phyloP scores from a whole-genome alignment of 2,797 vertebrate genomes.

The Artibeus lituratus region DNA sequence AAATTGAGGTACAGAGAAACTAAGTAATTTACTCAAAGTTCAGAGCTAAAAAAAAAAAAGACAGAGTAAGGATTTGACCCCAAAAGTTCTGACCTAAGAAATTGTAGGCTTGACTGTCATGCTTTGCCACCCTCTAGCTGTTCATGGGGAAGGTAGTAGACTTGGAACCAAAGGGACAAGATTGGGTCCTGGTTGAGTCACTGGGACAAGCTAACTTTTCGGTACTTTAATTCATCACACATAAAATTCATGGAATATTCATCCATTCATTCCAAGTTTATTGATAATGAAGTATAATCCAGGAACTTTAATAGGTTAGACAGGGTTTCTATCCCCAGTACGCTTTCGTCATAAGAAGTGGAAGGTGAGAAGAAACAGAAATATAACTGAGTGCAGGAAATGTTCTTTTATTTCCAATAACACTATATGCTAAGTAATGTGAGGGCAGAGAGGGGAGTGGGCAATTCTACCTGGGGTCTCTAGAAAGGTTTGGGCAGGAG shows the following conservation, averaged over 20 bases:
- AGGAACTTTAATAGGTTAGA: background rate
- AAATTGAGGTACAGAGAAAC: background rate
- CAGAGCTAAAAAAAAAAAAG: background rate
- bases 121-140: rapidly evolving
- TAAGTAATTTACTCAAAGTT: background rate
- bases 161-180: background rate
- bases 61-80: background rate
- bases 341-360: background rate
- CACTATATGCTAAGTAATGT: background rate
- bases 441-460: background rate
- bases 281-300: background rate
- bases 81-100: background rate
- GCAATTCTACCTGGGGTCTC: background rate
- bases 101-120: background rate
- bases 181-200: background rate
- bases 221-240: background rate
- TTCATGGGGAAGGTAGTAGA: background rate
- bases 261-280: background rate
- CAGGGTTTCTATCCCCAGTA: background rate
- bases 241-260: background rate
- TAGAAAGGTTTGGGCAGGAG: background rate
- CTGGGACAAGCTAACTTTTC: background rate
- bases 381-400: background rate
- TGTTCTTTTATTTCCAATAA: background rate
- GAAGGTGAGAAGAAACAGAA: background rate